These are phyloP conservation scores for Caenorhabditis sp. DNA, from an alignment of 2,888 invertebrate genomes.

Conservation along the genomic window DNA sequence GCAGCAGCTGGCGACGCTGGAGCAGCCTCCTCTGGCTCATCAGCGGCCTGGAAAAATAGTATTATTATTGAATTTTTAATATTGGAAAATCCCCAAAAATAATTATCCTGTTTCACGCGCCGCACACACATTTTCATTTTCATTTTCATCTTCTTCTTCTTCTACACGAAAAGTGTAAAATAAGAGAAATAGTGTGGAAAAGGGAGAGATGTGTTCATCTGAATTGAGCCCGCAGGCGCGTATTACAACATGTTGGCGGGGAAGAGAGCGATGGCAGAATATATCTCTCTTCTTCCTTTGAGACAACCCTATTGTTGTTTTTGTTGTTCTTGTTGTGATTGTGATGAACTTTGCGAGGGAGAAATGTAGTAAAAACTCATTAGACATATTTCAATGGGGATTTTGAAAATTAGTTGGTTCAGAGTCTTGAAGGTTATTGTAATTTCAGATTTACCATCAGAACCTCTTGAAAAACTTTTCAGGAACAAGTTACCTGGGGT, in stretches of 20 bases:
- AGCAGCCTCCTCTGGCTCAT: conserved; percentile 41
- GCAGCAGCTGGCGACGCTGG: conserved; percentile 50
- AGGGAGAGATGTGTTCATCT: not conserved
- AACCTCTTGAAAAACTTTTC: too few relatives aligned
- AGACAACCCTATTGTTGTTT: not conserved
- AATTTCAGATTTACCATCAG: too few relatives aligned
- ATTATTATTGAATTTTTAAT: not conserved
- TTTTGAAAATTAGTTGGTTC: too few relatives aligned
- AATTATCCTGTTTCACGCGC: too few relatives aligned
- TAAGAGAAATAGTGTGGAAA: not conserved
- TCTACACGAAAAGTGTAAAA: conserved; percentile 4
- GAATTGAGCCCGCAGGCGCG: not conserved
- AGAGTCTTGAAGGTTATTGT: too few relatives aligned
- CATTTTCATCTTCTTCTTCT: too few relatives aligned
- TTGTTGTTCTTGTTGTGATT: not conserved
- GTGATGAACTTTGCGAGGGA: too few relatives aligned
- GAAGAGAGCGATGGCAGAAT: not conserved
- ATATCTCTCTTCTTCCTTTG: not conserved
- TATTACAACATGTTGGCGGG: not conserved
- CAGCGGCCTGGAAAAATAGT: conserved; percentile 28
- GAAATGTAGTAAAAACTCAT: too few relatives aligned
- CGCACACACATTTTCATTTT: too few relatives aligned
- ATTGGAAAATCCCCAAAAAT: not conserved
- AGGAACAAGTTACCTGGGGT: too few relatives aligned
- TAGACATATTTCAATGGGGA: too few relatives aligned